phyloP scores from a whole-genome alignment of 2,888 invertebrate species.

The Podotricha telesiphe region DNA sequence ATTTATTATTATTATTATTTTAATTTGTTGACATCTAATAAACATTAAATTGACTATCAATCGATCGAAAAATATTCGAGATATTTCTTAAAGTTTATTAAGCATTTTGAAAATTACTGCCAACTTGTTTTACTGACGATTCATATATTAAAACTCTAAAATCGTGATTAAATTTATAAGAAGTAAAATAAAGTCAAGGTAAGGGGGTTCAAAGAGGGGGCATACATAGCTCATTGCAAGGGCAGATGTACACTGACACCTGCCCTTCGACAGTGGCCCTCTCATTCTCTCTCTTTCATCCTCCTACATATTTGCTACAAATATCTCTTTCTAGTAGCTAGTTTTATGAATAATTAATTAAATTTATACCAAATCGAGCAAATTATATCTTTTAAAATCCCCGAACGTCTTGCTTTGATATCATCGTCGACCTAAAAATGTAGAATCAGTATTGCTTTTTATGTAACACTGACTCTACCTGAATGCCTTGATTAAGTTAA shows the following conservation, averaged over 20 bases:
- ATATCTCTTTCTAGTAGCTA: constrained; percentile 53
- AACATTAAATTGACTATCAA: too few species aligned
- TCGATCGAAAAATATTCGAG: too few species aligned
- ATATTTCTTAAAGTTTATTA: too few species aligned
- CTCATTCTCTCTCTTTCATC: constrained; percentile 53
- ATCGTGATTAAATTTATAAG: constrained; percentile 32
- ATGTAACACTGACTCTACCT: constrained; percentile 33
- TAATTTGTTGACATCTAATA: too few species aligned
- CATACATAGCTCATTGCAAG: constrained; percentile 57
- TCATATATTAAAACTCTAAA: constrained; percentile 20
- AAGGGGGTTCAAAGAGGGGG: constrained; percentile 55
- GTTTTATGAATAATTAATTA: constrained; percentile 52
- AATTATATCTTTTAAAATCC: constrained; percentile 44
- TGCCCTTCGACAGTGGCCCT: constrained; percentile 64
- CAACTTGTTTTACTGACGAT: neutral
- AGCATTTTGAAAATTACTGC: neutral
- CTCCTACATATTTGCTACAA: constrained; percentile 49
- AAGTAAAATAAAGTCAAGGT: constrained; percentile 43
- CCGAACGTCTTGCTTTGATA: constrained; percentile 29
- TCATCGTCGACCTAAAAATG: constrained; percentile 37
- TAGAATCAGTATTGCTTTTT: constrained; percentile 22
- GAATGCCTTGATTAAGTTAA: constrained; percentile 40
- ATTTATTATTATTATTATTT: neutral
- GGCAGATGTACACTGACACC: constrained; percentile 76
- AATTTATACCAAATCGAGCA: constrained; percentile 48